phyloP scores from a whole-genome alignment of 1,140 invertebrate species.

The Anagrus nilaparvatae region DNA sequence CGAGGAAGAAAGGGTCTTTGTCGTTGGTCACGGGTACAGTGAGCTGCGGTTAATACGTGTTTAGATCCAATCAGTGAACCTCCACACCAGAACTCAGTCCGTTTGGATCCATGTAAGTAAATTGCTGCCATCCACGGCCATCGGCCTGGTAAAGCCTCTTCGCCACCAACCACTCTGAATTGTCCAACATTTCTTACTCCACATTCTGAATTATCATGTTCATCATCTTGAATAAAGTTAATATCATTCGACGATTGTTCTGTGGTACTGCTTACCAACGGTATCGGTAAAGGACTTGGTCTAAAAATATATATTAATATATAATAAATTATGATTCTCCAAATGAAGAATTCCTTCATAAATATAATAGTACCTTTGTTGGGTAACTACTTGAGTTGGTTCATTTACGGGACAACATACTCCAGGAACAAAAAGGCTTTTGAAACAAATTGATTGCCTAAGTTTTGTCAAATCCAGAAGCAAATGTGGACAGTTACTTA shows the following conservation, averaged over 20 bases:
- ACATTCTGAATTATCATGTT: constrained; percentile 49
- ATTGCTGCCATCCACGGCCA: constrained; percentile 95
- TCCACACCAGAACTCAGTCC: constrained; percentile 90
- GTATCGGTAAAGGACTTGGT: constrained; percentile 35
- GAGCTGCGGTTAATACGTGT: constrained; percentile 82
- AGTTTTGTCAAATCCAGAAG: constrained; percentile 72
- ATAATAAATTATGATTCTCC: too few species aligned
- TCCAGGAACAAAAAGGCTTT: constrained; percentile 81
- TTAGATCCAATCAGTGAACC: constrained; percentile 72
- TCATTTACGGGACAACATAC: constrained; percentile 83
- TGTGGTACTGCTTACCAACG: too few species aligned
- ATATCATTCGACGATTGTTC: constrained; percentile 29
- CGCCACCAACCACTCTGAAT: constrained; percentile 80
- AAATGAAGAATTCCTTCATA: constrained; percentile 1
- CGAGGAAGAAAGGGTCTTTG: constrained; percentile 78
- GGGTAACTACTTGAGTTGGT: too few species aligned
- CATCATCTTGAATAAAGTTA: constrained; percentile 38
- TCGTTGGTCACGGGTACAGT: constrained; percentile 78
- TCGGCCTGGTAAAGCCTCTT: constrained; percentile 66
- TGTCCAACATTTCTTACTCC: constrained; percentile 71
- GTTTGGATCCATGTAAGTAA: constrained; percentile 72
- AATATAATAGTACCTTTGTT: not conserved
- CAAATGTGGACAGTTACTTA: constrained; percentile 79
- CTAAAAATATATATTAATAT: too few species aligned
- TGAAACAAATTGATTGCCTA: constrained; percentile 81